Evolutionary conservation across 2,888 invertebrate genomes (phyloP).

Genomic region (Orthosia cruda): DNA sequence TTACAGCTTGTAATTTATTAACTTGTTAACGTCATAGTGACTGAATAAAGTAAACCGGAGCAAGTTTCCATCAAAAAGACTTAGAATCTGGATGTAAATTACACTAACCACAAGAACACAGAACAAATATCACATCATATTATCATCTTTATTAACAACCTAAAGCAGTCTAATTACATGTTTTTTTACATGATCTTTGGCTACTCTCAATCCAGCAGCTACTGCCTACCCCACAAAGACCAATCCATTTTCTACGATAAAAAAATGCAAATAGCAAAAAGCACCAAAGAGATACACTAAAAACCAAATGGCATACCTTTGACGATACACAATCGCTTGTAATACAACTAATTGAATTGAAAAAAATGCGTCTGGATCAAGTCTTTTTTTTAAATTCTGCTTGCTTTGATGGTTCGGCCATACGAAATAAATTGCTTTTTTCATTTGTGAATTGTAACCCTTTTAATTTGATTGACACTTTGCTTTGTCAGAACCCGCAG

Average conservation of each 20-base stretch:
- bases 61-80: too few species aligned
- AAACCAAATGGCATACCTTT: slow-evolving; percentile 8
- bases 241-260: background rate
- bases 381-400: slow-evolving; percentile 46
- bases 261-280: background rate
- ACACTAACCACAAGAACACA: slow-evolving; percentile 3
- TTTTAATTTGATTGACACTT: slow-evolving; percentile 69
- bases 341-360: slow-evolving; percentile 49
- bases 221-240: background rate
- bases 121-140: background rate
- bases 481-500: slow-evolving; percentile 33
- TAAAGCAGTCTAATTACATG: too few species aligned
- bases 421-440: slow-evolving; percentile 60
- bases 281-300: background rate
- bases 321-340: slow-evolving; percentile 26
- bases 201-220: too few species aligned
- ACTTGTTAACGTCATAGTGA: too few species aligned
- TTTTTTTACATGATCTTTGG: background rate
- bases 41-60: too few species aligned
- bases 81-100: too few species aligned
- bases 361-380: slow-evolving; percentile 38
- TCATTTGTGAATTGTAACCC: slow-evolving; percentile 58
- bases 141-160: background rate
- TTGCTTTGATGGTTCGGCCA: slow-evolving; percentile 45
- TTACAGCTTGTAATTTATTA: too few species aligned